phyloP scores from a whole-genome alignment of 1,140 invertebrate genomes.

The Platorchestia sp. region DNA sequence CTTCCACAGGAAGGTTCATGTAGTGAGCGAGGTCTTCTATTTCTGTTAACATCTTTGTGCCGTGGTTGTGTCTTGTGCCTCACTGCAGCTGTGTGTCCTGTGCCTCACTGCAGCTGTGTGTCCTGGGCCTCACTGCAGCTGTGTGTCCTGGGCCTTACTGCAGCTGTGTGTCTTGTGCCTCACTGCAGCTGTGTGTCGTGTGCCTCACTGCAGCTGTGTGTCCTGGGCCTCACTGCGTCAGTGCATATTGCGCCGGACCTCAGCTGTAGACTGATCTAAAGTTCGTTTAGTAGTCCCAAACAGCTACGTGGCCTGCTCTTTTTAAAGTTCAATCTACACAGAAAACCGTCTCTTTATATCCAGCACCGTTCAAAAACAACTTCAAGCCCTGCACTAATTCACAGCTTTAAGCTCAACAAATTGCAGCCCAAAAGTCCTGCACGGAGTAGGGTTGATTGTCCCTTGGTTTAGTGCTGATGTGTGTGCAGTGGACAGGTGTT shows the following conservation, averaged over 20 bases:
- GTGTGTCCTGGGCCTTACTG: neutral
- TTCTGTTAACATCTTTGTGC: neutral
- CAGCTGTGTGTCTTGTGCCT: too few relatives aligned
- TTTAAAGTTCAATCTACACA: neutral
- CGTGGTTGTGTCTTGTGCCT: neutral
- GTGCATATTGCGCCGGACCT: too few relatives aligned
- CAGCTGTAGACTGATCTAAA: too few relatives aligned
- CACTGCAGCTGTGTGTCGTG: too few relatives aligned
- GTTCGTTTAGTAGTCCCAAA: too few relatives aligned
- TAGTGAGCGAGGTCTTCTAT: constrained; percentile 47
- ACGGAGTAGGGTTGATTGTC: too few relatives aligned
- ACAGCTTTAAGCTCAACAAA: neutral
- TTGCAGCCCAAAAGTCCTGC: too few relatives aligned
- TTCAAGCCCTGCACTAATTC: neutral
- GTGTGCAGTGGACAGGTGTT: neutral
- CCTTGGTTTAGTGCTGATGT: too few relatives aligned
- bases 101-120: too few relatives aligned
- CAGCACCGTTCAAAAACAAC: neutral
- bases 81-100: neutral
- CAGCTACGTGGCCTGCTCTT: neutral
- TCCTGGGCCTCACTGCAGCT: neutral
- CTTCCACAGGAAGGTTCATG: constrained; percentile 35
- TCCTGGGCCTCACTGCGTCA: too few relatives aligned
- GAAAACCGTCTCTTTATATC: neutral
- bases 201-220: too few relatives aligned